Evolutionary conservation across 2,797 vertebrate species (phyloP).

Genomic region (Sparidentex hasta): DNA sequence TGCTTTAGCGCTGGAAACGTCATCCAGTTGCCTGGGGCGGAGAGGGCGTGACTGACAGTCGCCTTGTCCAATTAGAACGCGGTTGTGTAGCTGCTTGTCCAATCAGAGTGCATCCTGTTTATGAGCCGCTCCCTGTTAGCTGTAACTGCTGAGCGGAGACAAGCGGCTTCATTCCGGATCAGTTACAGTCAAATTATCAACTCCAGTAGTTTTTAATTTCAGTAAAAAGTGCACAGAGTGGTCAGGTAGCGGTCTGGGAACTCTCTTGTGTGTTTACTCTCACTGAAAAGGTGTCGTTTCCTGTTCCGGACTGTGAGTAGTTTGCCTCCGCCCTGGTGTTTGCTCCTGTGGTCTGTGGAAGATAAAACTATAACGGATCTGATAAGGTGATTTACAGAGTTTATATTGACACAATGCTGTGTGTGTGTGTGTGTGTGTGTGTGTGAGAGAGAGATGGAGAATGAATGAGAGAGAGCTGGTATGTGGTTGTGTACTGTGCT

Average conservation of each 20-base stretch:
- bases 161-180: fast-evolving
- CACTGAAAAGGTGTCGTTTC: slow-evolving; percentile 1
- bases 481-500: not conserved
- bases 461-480: not conserved
- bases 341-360: slow-evolving; percentile 8
- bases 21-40: fast-evolving
- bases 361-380: not conserved
- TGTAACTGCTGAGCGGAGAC: not conserved
- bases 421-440: too few species aligned
- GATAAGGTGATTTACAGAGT: slow-evolving; percentile 23
- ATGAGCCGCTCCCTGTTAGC: slow-evolving; percentile 30
- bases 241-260: fast-evolving
- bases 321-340: slow-evolving; percentile 1
- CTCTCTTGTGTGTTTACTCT: not conserved
- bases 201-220: not conserved
- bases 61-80: slow-evolving; percentile 48
- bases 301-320: slow-evolving; percentile 16
- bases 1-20: not conserved
- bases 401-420: not conserved
- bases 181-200: fast-evolving
- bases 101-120: slow-evolving; percentile 24
- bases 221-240: not conserved
- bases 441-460: too few species aligned
- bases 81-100: not conserved
- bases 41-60: slow-evolving; percentile 29